phyloP scores from a whole-genome alignment of 1,140 invertebrate genomes.

The Choristoneura fumiferana region DNA sequence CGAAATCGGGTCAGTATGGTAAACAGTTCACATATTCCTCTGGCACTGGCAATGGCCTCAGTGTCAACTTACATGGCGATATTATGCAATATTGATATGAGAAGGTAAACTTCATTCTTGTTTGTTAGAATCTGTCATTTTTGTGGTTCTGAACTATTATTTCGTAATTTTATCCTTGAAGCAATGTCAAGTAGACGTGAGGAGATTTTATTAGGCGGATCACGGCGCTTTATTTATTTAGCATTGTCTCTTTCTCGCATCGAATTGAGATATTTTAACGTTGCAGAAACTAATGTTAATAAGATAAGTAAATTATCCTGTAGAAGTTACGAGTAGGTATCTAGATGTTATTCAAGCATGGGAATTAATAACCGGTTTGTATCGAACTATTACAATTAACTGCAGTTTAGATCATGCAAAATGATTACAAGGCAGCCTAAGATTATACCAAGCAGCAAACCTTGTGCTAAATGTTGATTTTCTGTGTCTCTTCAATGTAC shows the following conservation, averaged over 20 bases:
- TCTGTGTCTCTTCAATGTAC: too few relatives aligned
- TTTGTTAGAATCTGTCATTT: not conserved
- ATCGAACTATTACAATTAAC: too few relatives aligned
- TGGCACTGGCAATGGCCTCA: too few relatives aligned
- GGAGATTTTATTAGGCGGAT: slow-evolving; percentile 6
- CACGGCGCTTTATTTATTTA: slow-evolving; percentile 3
- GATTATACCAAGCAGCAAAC: too few relatives aligned
- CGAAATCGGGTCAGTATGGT: slow-evolving; percentile 1
- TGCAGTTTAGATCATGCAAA: too few relatives aligned
- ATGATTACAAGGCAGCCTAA: too few relatives aligned
- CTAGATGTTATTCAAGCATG: too few relatives aligned
- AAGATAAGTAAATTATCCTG: too few relatives aligned
- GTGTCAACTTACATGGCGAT: not conserved
- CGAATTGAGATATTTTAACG: not conserved
- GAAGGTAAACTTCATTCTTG: slow-evolving; percentile 9
- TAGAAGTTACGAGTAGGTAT: too few relatives aligned
- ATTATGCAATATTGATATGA: slow-evolving; percentile 5
- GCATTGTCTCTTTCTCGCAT: not conserved
- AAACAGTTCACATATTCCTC: not conserved
- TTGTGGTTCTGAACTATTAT: not conserved
- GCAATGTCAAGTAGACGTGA: slow-evolving; percentile 7
- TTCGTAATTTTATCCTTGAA: not conserved
- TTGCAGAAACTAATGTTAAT: not conserved
- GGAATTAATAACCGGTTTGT: too few relatives aligned
- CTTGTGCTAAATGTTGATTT: too few relatives aligned